phyloP scores from a whole-genome alignment of 2,113 vertebrate genomes.

The Sceloporus undulatus region DNA sequence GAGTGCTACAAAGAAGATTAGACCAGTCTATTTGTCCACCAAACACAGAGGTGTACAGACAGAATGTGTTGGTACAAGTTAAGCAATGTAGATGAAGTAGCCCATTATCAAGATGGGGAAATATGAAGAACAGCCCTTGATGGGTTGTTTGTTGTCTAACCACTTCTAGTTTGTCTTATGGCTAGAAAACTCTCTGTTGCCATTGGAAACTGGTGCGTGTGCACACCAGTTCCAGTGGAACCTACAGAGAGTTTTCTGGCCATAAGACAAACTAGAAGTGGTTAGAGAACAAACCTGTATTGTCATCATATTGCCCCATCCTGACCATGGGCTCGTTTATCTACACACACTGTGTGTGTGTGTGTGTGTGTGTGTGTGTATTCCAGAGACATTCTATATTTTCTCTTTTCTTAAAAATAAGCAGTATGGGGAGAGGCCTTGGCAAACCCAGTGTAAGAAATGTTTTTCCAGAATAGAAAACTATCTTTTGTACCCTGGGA shows the following conservation, averaged over 20 bases:
- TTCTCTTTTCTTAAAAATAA: neutral
- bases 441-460: neutral
- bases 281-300: too few relatives aligned
- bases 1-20: neutral
- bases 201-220: too few relatives aligned
- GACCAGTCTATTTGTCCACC: neutral
- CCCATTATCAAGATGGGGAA: neutral
- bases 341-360: too few relatives aligned
- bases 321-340: too few relatives aligned
- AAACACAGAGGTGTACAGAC: neutral
- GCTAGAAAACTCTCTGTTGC: neutral
- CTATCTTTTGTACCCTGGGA: neutral
- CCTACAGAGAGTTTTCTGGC: too few relatives aligned
- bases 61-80: neutral
- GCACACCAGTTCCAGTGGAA: too few relatives aligned
- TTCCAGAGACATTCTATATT: neutral
- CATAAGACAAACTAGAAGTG: neutral
- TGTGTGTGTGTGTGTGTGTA: too few relatives aligned
- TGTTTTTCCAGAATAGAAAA: neutral
- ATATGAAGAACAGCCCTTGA: neutral
- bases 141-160: neutral
- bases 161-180: neutral
- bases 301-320: too few relatives aligned
- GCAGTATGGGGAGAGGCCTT: neutral
- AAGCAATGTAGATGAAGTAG: neutral